Evolutionary conservation across 1,140 invertebrate species (phyloP).

Genomic region (Galendromus occidentalis): DNA sequence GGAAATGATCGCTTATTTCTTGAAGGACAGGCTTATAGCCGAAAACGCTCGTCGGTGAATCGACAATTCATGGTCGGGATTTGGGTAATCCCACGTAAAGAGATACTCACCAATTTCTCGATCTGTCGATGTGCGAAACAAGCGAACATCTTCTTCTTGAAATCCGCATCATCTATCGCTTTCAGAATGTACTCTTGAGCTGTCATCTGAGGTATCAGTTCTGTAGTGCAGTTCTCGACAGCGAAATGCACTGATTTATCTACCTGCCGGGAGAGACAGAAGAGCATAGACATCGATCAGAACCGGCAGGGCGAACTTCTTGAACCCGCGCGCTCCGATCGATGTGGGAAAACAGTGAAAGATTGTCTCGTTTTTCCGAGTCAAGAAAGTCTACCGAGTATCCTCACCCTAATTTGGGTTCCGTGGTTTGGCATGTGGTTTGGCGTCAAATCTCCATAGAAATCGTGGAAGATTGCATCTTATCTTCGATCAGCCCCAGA

Average conservation of each 20-base stretch:
- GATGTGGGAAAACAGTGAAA: not conserved
- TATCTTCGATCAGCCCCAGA: too few relatives aligned
- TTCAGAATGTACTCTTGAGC: not conserved
- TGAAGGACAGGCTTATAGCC: not conserved
- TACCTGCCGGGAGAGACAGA: not conserved
- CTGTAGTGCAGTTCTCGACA: not conserved
- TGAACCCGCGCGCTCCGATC: not conserved
- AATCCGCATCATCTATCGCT: not conserved
- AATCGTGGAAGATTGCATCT: too few relatives aligned
- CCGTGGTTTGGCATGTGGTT: not conserved
- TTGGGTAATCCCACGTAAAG: not conserved
- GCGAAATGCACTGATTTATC: not conserved
- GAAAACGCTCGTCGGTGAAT: not conserved
- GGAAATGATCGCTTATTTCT: not conserved
- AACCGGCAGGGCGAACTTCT: not conserved
- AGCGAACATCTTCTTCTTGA: not conserved
- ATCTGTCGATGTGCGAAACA: not conserved
- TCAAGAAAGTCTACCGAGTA: not conserved
- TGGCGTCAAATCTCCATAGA: not conserved
- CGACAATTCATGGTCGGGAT: not conserved
- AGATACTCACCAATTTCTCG: not conserved
- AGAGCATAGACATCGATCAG: not conserved
- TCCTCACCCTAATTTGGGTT: not conserved
- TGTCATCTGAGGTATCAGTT: not conserved
- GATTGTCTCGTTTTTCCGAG: not conserved